Percentiles rank a stretch among this genome's conserved stretches.
These are phyloP conservation scores for Tubulanus polymorphus DNA, from an alignment of 2,888 invertebrate genomes.

Conservation along the genomic window DNA sequence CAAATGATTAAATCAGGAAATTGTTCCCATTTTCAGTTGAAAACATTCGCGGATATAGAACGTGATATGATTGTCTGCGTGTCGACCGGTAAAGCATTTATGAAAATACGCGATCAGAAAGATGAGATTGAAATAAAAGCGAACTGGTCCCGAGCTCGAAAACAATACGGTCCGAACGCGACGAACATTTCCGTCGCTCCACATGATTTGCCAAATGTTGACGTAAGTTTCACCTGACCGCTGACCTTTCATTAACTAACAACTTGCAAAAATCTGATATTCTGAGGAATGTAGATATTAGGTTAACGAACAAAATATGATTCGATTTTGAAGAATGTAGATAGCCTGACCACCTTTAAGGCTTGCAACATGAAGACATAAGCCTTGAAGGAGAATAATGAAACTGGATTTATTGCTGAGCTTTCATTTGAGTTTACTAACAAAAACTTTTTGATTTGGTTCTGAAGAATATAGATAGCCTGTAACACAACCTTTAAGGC, in stretches of 20 bases:
- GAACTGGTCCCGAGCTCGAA: slow-evolving; percentile 51
- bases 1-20: no score
- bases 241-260: not conserved
- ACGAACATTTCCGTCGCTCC: slow-evolving; percentile 46
- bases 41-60: slow-evolving; percentile 38
- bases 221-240: slow-evolving; percentile 34
- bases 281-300: not conserved
- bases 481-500: no score
- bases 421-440: no score
- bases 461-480: no score
- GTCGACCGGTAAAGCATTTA: slow-evolving; percentile 43
- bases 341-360: slow-evolving; percentile 2
- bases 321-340: not conserved
- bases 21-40: slow-evolving; percentile 30
- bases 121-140: slow-evolving; percentile 49
- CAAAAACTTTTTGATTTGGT: no score
- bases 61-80: slow-evolving; percentile 49
- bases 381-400: no score
- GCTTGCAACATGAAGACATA: not conserved
- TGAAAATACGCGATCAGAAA: slow-evolving; percentile 28
- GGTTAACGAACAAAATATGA: no score
- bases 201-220: slow-evolving; percentile 38
- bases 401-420: no score
- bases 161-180: slow-evolving; percentile 44
- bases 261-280: not conserved